A percentile compares a stretch with the other conserved stretches of the same genome.
Evolutionary conservation across 2,113 vertebrate species (phyloP).

Genomic region (Neodon shergylaensis): DNA sequence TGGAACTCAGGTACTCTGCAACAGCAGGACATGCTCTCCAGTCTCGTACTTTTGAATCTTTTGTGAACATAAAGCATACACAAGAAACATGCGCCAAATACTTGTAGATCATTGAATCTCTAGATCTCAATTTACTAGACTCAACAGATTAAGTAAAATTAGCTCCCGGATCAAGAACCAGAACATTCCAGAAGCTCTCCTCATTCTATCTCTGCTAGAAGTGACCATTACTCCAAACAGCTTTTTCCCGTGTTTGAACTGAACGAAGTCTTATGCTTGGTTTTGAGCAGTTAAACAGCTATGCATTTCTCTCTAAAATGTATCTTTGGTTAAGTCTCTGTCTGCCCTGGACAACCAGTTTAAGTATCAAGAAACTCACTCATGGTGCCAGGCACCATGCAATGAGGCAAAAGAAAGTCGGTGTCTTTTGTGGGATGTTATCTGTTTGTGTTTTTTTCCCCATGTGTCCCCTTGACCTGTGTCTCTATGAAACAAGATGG

Average conservation of each 20-base stretch:
- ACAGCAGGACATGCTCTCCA: not conserved
- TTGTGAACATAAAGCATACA: not conserved
- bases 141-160: not conserved
- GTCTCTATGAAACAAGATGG: not conserved
- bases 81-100: not conserved
- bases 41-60: not conserved
- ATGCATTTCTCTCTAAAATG: not conserved
- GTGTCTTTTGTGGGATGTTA: not conserved
- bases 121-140: not conserved
- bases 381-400: not conserved
- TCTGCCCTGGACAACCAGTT: conserved; percentile 30
- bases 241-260: not conserved
- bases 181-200: not conserved
- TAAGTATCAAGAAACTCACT: not conserved
- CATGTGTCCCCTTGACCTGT: not conserved
- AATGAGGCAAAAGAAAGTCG: not conserved
- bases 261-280: not conserved
- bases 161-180: not conserved
- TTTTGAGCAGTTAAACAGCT: conserved; percentile 17
- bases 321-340: not conserved
- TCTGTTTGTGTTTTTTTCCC: not conserved
- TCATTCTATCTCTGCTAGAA: not conserved
- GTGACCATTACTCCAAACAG: not conserved
- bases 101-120: not conserved
- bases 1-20: not conserved